Conservation (phyloP, 2,113 vertebrate genomes). For the Collichthys lucidus region DNA sequence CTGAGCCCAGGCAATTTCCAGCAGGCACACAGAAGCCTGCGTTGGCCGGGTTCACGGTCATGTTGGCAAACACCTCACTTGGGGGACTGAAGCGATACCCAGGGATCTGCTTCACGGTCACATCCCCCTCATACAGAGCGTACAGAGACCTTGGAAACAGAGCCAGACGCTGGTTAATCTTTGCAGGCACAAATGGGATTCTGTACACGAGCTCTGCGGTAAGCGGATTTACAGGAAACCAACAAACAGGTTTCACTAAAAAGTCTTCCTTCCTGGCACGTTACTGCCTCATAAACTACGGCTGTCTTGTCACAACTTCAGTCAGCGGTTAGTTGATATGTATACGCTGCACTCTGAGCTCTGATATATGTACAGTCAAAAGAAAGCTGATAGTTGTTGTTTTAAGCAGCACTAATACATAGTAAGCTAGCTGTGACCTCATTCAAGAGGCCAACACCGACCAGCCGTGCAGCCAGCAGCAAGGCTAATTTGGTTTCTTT, state of each 20-base stretch:
- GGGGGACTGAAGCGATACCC: slow-evolving; percentile 90
- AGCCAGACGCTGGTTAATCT: slow-evolving; percentile 27
- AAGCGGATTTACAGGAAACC: slow-evolving; percentile 34
- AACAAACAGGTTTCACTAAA: slow-evolving; percentile 7
- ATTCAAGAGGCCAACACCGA: slow-evolving; percentile 22
- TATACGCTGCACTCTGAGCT: background rate
- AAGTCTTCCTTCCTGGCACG: background rate
- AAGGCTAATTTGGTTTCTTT: slow-evolving; percentile 22
- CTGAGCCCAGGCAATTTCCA: slow-evolving; percentile 91
- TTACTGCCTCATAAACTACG: background rate
- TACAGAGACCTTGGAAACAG: slow-evolving; percentile 88
- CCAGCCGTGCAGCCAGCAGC: slow-evolving; percentile 2
- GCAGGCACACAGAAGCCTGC: slow-evolving; percentile 92
- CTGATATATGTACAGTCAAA: slow-evolving; percentile 2
- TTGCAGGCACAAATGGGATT: background rate
- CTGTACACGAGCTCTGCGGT: background rate
- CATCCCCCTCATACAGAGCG: slow-evolving; percentile 86
- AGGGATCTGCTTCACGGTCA: slow-evolving; percentile 85
- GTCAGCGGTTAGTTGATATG: background rate
- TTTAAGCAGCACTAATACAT: slow-evolving; percentile 9
- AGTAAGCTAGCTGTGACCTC: slow-evolving; percentile 19
- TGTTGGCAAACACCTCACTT: slow-evolving; percentile 88
- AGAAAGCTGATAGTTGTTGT: background rate
- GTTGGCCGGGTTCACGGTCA: slow-evolving; percentile 87
- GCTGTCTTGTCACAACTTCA: background rate